Base-by-base conservation (phyloP, 30 jellyfish, hydroid and myxozoan species). In the Phacellophora camtschatica region DNA sequence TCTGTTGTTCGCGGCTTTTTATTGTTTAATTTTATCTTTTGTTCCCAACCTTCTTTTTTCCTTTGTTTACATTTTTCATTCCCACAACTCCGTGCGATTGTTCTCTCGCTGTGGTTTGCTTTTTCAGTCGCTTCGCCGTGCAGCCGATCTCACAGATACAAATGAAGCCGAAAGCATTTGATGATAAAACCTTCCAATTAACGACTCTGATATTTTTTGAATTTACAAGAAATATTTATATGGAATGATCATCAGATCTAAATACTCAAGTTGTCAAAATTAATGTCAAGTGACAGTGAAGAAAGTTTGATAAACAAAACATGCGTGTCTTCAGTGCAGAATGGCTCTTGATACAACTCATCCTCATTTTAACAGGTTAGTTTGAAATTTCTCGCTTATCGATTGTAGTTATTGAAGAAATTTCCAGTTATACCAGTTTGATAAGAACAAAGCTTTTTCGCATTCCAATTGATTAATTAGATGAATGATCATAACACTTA, bases 11-110 rank as follows among this genome's bases (percentile, higher is more conserved):
- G 48, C 51, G 16, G 31, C 27, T 18, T 68, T 27, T 48, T 68
- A 24, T 30, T 7, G 35, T 25, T 48, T 45, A 29, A 28, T 25
- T 16, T 48, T n/a, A 4, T 6, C 70, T 43, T 68, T 68, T 68
- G 82, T 68, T 30, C 82, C 1, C 45, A 68, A 49, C 3, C 10
- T 29, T 25, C 64, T 37, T 39, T 27, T 39, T 36, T 34, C 61
- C 57, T 66, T 0, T 20, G 91, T 80, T 80, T 69, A 80, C 91
- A 80, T 48, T 46, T 64, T 80, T 80, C 91, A 80, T 80, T 80
- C 91, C 91, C 91, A 80, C 91, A 80, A 80, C 84, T 80, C 91
- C 39, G 80, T 80, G 91, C 91, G 84, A 66, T 80, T 80, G 91
- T 80, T 84, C 48, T 20, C 32, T 51, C 86, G 86, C 91, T 80